Evolutionary conservation across 2,888 invertebrate genomes (phyloP), one percentile per base, ranked within the genome.

Genomic region (Microplitis deprimator): DNA sequence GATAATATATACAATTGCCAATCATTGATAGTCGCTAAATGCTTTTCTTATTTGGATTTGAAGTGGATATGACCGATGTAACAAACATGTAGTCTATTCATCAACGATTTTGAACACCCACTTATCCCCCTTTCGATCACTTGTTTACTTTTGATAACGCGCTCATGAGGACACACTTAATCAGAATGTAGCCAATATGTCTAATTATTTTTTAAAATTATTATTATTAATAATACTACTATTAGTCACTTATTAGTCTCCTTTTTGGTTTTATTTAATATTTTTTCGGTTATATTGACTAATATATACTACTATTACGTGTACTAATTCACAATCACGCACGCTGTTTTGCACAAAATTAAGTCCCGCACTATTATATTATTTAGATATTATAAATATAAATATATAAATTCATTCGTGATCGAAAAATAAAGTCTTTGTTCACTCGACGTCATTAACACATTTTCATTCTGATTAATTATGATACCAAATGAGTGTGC

Each of bases 41-140:
- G 83, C 83, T 83, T 83, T 84, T 82, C 81, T 83, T 81, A 83
- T 82, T 82, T 82, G 82, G 83, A 84, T 84, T 84, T 83, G 83
- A 83, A 81, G 81, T 84, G 83, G 84, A 84, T 84, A 84, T 84
- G 83, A 83, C 83, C 82, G 79, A 80, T 78, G 76, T 83, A 79
- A 77, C 75, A 74, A 79, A 82, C 76, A 80, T 76, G 77, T 72
- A 73, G 74, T 68, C 77, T 17, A 75, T 75, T 73, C 8, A 75
- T 77, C 60, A 67, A 79, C 67, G 70, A 71, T 16, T 67, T 41
- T 17, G 29, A 40, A 41, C 73, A 65, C 41, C 20, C 67, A 65
- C 73, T 29, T 73, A 41, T 29, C 65, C 38, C 20, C 17, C 10
- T 10, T 61, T 71, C n/a, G 8, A 50, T 50, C 50, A 50, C 50